These are phyloP conservation scores for Gonioctena quinquepunctata DNA, from an alignment of 1,140 invertebrate species.

Conservation along the genomic window DNA sequence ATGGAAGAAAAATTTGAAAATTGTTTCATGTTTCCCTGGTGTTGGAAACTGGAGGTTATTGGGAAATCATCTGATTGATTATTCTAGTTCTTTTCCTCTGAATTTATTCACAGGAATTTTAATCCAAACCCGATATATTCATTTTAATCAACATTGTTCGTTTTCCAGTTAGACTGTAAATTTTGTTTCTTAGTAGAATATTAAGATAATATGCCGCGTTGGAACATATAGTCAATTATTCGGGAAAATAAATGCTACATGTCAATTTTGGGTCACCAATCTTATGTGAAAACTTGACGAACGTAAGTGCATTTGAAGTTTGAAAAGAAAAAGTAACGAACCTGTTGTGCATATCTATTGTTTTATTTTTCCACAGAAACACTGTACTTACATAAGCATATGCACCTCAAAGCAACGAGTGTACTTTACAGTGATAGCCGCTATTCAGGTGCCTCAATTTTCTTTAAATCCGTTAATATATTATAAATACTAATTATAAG, in stretches of 20 bases:
- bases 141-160: not conserved
- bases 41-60: too few species aligned
- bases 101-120: too few species aligned
- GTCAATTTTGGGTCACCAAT: not conserved
- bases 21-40: too few species aligned
- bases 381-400: constrained; percentile 38
- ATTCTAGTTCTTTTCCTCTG: too few species aligned
- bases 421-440: constrained; percentile 42
- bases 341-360: constrained; percentile 40
- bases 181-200: constrained; percentile 10
- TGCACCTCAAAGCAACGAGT: constrained; percentile 33
- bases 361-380: constrained; percentile 38
- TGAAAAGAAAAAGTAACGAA: not conserved
- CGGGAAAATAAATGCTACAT: constrained; percentile 4
- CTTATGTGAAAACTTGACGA: not conserved
- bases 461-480: constrained; percentile 43
- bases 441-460: constrained; percentile 49
- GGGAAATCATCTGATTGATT: too few species aligned
- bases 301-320: not conserved
- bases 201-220: constrained; percentile 13
- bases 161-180: constrained; percentile 9
- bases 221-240: constrained; percentile 32
- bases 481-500: constrained; percentile 49
- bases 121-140: too few species aligned
- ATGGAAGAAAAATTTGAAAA: too few species aligned